These are phyloP conservation scores for Calycopis cecrops DNA, from an alignment of 1,140 invertebrate genomes.

Conservation along the genomic window DNA sequence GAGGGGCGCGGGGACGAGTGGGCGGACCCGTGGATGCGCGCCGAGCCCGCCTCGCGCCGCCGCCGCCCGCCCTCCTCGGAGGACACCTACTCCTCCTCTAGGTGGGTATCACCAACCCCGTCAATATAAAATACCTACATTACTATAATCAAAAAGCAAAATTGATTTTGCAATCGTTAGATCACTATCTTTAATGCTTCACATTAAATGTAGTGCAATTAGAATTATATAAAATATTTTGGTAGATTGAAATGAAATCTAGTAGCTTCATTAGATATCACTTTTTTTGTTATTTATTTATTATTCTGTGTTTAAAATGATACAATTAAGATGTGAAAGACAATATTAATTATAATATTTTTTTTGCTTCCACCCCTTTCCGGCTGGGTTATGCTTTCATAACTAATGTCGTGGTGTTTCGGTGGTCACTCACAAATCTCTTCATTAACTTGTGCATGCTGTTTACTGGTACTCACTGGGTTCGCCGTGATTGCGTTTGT, in stretches of 20 bases:
- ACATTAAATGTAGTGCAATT: too few relatives aligned
- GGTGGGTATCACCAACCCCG: conserved; percentile 56
- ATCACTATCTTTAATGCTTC: too few relatives aligned
- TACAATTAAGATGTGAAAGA: conserved; percentile 7
- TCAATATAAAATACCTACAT: too few relatives aligned
- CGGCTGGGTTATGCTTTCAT: conserved; percentile 62
- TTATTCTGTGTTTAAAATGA: background rate
- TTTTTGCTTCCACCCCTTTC: conserved; percentile 43
- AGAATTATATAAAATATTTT: too few relatives aligned
- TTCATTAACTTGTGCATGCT: conserved; percentile 54
- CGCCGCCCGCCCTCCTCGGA: conserved; percentile 82
- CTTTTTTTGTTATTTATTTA: background rate
- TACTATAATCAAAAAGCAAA: too few relatives aligned
- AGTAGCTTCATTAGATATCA: too few relatives aligned
- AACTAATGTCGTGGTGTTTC: conserved; percentile 55
- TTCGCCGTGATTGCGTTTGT: conserved; percentile 33
- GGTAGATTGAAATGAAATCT: too few relatives aligned
- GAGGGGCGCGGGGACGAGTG: conserved; percentile 88
- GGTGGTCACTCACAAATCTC: conserved; percentile 45
- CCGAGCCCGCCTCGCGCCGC: conserved; percentile 53
- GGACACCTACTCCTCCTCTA: conserved; percentile 84
- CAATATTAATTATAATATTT: conserved; percentile 38
- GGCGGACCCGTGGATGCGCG: conserved; percentile 94
- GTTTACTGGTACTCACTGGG: conserved; percentile 40
- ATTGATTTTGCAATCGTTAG: too few relatives aligned